These are phyloP conservation scores for Acanthurus lineatus DNA, from an alignment of 2,797 vertebrate genomes.

Conservation along the genomic window DNA sequence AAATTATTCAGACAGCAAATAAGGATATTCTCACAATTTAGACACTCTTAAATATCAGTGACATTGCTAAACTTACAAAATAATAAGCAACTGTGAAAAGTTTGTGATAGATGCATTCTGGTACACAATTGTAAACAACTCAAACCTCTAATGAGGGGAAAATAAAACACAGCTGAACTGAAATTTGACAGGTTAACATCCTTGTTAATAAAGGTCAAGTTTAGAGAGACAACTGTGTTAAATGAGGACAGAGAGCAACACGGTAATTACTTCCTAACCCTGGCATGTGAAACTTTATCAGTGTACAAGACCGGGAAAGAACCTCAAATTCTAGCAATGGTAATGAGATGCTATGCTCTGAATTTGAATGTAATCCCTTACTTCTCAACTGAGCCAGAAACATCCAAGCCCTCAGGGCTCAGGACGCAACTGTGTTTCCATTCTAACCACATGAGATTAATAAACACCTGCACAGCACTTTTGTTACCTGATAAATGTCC, in stretches of 20 bases:
- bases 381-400: constrained; percentile 49
- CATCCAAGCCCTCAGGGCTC: constrained; percentile 19
- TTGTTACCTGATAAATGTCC: constrained; percentile 24
- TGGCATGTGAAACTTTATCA: constrained; percentile 31
- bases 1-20: too few species aligned
- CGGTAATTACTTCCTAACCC: constrained; percentile 18
- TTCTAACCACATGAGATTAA: constrained; percentile 52
- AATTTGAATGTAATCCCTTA: constrained; percentile 53
- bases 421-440: constrained; percentile 39
- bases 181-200: neutral
- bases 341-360: constrained; percentile 17
- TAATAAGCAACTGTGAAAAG: too few species aligned
- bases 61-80: too few species aligned
- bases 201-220: constrained; percentile 25
- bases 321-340: constrained; percentile 34
- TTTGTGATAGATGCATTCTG: too few species aligned
- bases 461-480: constrained; percentile 42
- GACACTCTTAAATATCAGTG: too few species aligned
- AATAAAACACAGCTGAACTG: too few species aligned
- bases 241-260: constrained; percentile 30
- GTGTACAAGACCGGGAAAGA: constrained; percentile 19
- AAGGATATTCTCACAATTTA: too few species aligned
- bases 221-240: constrained; percentile 10
- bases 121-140: too few species aligned
- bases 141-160: too few species aligned